Base-by-base conservation (phyloP, 2,888 invertebrate species). In the Idaea biselata region DNA sequence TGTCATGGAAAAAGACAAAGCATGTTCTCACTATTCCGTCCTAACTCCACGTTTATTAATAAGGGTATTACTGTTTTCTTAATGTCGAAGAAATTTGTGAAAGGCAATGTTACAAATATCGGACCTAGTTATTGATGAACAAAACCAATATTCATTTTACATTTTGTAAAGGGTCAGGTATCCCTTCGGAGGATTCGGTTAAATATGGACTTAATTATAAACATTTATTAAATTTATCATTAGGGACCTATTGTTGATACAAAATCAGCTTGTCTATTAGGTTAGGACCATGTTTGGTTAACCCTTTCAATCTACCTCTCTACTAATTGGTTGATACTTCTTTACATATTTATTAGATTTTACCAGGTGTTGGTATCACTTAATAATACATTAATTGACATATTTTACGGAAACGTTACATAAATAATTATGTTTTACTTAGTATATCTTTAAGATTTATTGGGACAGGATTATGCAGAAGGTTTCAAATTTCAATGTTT, bases 241-340 rank as follows among this genome's bases (percentile, higher is more conserved):
- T 25, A 25, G 5, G n/a, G n/a, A n/a, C 33, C 7, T 6, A 11
- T 44, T 44, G 44, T 44, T 44, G 44, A 44, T 11, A 44, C 44
- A 8, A 44, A 14, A 44, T 44, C 44, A 44, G 44, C 44, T 44
- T 60, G 44, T 44, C 63, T 65, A 60, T 59, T 68, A 60, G 59
- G 59, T 66, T 68, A 63, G 63, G 58, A 14, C 44, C 44, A 44
- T 44, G 44, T 44, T 44, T 44, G 44, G 8, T 2, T 44, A 44
- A 44, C 44, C 44, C 11, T 44, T 44, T 44, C 44, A 3, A 44
- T 11, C 44, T 44, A 44, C 44, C 44, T 44, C 8, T 57, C 63
- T 63, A 63, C 60, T 67, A 70, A 71, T 67, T 63, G 65, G 58
- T 58, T 71, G 68, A 68, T 69, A 71, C 66, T 64, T 7, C 44